Conservation (phyloP, 2,113 vertebrate species). For the Pelecanus crispus region DNA sequence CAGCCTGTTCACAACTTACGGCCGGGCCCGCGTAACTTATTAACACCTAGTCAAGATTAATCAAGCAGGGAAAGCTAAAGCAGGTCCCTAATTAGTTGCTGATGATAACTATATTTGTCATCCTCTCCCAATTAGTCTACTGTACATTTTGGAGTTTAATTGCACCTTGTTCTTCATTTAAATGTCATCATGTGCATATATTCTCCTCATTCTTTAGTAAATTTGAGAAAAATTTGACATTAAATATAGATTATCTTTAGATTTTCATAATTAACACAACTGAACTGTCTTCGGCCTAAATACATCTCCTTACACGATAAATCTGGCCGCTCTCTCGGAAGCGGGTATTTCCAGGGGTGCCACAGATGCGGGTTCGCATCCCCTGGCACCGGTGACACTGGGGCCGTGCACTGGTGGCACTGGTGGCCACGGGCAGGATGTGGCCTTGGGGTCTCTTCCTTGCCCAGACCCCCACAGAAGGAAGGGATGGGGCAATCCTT, state of each 20-base stretch:
- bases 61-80: conserved; percentile 74
- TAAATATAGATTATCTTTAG: conserved; percentile 82
- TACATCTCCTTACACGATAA: conserved; percentile 64
- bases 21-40: conserved; percentile 62
- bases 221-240: conserved; percentile 77
- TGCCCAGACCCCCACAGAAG: not conserved
- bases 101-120: conserved; percentile 84
- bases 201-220: conserved; percentile 69
- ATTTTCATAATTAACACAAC: conserved; percentile 80
- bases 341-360: not conserved
- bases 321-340: conserved; percentile 31
- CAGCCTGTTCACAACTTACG: not conserved
- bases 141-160: conserved; percentile 78
- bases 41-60: conserved; percentile 77
- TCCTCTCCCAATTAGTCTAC: conserved; percentile 79
- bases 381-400: not conserved
- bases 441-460: not conserved
- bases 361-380: not conserved
- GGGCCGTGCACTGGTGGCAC: rapidly evolving
- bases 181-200: conserved; percentile 71
- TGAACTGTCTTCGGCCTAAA: conserved; percentile 68
- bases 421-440: not conserved
- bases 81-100: conserved; percentile 77
- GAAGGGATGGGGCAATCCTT: not conserved
- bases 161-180: conserved; percentile 79